phyloP scores from a whole-genome alignment of 2,797 vertebrate genomes.

The Takifugu ocellatus region DNA sequence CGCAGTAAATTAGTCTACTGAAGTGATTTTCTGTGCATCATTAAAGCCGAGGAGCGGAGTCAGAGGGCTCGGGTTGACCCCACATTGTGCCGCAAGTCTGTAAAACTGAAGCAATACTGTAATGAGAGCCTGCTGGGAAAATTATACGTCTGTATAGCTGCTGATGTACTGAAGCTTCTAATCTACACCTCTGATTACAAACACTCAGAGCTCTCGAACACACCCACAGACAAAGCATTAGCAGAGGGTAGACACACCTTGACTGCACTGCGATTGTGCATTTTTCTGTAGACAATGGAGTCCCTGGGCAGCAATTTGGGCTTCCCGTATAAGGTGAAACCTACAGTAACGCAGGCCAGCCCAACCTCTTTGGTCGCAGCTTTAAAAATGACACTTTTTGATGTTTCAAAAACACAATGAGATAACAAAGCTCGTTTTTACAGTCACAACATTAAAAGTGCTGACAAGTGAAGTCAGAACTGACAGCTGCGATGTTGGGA shows the following conservation, averaged over 20 bases:
- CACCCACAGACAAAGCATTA: conserved; percentile 47
- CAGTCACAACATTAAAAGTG: too few relatives aligned
- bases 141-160: conserved; percentile 70
- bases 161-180: conserved; percentile 71
- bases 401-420: conserved; percentile 12
- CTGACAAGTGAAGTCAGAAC: too few relatives aligned
- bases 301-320: conserved; percentile 48
- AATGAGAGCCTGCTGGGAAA: conserved; percentile 78
- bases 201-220: conserved; percentile 58
- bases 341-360: conserved; percentile 20
- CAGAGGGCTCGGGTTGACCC: conserved; percentile 60
- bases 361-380: conserved; percentile 18
- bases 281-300: conserved; percentile 63
- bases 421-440: too few relatives aligned
- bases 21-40: conserved; percentile 52
- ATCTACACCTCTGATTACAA: conserved; percentile 77
- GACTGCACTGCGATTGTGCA: conserved; percentile 56
- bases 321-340: conserved; percentile 35
- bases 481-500: too few relatives aligned
- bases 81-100: conserved; percentile 55
- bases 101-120: conserved; percentile 64
- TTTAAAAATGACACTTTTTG: conserved; percentile 38
- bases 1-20: conserved; percentile 46
- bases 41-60: conserved; percentile 58
- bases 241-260: conserved; percentile 63